phyloP scores from a whole-genome alignment of 2,797 vertebrate species.

The Cossypha caffra region DNA sequence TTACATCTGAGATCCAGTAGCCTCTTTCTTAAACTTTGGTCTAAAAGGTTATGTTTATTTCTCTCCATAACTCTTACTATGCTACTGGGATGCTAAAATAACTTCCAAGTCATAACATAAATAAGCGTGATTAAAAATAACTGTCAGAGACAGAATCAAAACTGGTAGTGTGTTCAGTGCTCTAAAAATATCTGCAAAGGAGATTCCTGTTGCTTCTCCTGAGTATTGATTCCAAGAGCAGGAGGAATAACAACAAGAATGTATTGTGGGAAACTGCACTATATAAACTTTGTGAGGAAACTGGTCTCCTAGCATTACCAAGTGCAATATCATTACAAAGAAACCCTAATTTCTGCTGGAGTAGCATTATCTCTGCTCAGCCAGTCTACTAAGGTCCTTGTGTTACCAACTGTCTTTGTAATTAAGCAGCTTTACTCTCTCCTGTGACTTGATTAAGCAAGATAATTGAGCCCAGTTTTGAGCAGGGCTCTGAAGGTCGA shows the following conservation, averaged over 20 bases:
- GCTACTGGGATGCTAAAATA: background rate
- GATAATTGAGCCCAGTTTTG: background rate
- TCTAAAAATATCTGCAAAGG: conserved; percentile 18
- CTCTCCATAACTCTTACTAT: background rate
- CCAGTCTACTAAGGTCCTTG: background rate
- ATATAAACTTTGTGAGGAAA: background rate
- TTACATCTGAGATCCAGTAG: background rate
- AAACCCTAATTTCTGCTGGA: background rate
- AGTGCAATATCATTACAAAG: background rate
- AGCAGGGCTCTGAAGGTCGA: background rate
- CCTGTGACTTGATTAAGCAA: background rate
- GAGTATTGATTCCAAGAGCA: background rate
- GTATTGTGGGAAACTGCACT: background rate
- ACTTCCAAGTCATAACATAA: background rate
- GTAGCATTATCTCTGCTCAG: background rate
- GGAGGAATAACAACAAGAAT: background rate
- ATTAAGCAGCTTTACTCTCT: background rate
- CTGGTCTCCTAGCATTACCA: background rate
- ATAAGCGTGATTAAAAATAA: background rate
- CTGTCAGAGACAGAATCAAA: background rate
- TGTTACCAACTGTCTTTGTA: background rate
- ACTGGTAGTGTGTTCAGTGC: background rate
- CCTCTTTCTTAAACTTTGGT: background rate
- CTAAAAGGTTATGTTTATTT: background rate
- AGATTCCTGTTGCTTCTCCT: background rate